These are phyloP conservation scores for Pelochelys cantorii DNA, from an alignment of 2,797 vertebrate genomes.

Conservation along the genomic window DNA sequence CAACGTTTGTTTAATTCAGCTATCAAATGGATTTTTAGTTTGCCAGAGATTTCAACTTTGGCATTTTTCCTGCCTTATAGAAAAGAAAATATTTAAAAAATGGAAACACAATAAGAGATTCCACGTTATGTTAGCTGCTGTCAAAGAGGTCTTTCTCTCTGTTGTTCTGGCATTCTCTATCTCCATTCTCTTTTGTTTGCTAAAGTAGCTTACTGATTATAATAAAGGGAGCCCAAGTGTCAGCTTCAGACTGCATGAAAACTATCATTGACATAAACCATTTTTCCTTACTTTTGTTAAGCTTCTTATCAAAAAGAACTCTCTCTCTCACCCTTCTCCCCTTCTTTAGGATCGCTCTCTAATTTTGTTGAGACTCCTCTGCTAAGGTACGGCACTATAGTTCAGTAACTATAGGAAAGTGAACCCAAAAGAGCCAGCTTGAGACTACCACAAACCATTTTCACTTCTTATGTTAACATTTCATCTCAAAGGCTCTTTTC, in stretches of 20 bases:
- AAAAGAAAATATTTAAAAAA: slow-evolving; percentile 34
- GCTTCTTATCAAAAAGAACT: slow-evolving; percentile 81
- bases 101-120: slow-evolving; percentile 63
- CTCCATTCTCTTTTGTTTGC: slow-evolving; percentile 76
- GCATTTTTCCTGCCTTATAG: slow-evolving; percentile 39
- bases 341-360: slow-evolving; percentile 78
- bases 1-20: slow-evolving; percentile 54
- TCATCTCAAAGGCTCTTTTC: slow-evolving; percentile 86
- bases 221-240: slow-evolving; percentile 78
- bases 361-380: slow-evolving; percentile 85
- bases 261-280: slow-evolving; percentile 82
- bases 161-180: slow-evolving; percentile 75
- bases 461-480: slow-evolving; percentile 85
- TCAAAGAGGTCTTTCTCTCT: slow-evolving; percentile 61
- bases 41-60: slow-evolving; percentile 40
- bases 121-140: slow-evolving; percentile 62
- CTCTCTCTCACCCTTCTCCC: slow-evolving; percentile 48
- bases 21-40: slow-evolving; percentile 42
- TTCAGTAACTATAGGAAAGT: slow-evolving; percentile 84
- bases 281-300: slow-evolving; percentile 83
- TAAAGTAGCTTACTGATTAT: slow-evolving; percentile 79
- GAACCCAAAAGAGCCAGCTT: slow-evolving; percentile 85
- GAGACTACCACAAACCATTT: slow-evolving; percentile 84
- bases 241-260: slow-evolving; percentile 80
- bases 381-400: slow-evolving; percentile 82